Evolutionary conservation across 2,797 vertebrate genomes (phyloP).

Genomic region (Crocodylus rhombifer): DNA sequence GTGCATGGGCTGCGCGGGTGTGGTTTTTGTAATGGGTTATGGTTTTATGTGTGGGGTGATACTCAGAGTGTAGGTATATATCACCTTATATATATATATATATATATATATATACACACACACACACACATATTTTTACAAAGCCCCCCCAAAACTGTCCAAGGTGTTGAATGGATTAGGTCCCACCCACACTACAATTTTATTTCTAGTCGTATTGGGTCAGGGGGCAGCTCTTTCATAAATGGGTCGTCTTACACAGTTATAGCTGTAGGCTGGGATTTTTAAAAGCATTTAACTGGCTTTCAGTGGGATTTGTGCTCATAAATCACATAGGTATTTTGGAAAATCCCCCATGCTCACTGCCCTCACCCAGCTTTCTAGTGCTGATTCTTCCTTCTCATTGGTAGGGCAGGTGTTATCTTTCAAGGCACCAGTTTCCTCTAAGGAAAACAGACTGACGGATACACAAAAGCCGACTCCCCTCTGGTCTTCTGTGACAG

Average conservation of each 20-base stretch:
- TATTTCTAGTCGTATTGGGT: neutral
- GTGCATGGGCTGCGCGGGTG: no score
- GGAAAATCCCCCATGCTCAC: neutral
- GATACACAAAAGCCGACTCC: neutral
- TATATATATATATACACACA: no score
- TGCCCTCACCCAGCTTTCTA: neutral
- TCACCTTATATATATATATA: no score
- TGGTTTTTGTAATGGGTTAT: no score
- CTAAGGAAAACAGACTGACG: neutral
- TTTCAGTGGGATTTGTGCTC: neutral
- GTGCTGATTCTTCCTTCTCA: neutral
- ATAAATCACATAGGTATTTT: rapidly evolving
- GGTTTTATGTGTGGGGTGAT: no score
- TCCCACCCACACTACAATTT: neutral
- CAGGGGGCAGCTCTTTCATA: neutral
- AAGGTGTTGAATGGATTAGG: neutral
- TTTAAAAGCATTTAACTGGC: rapidly evolving
- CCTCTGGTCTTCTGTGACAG: neutral
- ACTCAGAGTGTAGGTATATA: no score
- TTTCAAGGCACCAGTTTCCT: neutral
- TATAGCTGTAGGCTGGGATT: rapidly evolving
- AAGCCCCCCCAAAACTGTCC: neutral
- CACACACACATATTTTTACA: no score
- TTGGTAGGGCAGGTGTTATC: neutral
- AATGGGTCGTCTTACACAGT: neutral